Evolutionary conservation across 2,797 vertebrate species (phyloP).

Genomic region (Hippoglossus hippoglossus): DNA sequence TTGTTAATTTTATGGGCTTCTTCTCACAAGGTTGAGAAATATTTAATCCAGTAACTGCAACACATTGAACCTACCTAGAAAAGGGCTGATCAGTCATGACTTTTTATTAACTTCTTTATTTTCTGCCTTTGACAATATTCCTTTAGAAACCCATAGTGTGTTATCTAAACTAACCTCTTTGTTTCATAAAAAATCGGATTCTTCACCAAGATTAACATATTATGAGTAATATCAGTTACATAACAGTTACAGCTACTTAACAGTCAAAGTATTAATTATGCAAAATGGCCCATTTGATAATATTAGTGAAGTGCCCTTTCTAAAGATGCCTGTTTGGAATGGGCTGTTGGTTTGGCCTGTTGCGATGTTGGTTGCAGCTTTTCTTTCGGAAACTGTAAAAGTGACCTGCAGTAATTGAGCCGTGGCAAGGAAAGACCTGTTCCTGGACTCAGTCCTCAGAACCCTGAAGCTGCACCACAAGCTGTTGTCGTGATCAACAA

Average conservation of each 20-base stretch:
- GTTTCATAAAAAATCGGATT: not conserved
- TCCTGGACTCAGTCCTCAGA: too few relatives aligned
- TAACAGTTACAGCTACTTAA: not conserved
- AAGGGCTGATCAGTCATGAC: not conserved
- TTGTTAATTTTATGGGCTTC: conserved; percentile 30
- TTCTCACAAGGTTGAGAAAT: conserved; percentile 24
- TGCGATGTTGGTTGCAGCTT: too few relatives aligned
- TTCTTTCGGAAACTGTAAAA: too few relatives aligned
- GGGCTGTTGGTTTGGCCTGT: too few relatives aligned
- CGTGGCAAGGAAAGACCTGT: too few relatives aligned
- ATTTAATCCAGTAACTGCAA: conserved; percentile 16
- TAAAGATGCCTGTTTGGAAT: too few relatives aligned
- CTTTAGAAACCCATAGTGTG: conserved; percentile 13
- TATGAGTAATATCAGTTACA: not conserved
- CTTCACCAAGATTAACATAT: not conserved
- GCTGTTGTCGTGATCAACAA: too few relatives aligned
- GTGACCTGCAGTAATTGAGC: too few relatives aligned
- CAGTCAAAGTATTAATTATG: not conserved
- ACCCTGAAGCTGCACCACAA: too few relatives aligned
- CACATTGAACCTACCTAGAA: not conserved
- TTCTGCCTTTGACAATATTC: conserved; percentile 5
- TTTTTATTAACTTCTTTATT: not conserved
- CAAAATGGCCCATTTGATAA: not conserved
- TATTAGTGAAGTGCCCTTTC: too few relatives aligned
- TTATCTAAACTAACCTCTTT: conserved; percentile 16